Evolutionary conservation across 2,888 invertebrate species (phyloP).

Genomic region (Stenotaenia linearis): DNA sequence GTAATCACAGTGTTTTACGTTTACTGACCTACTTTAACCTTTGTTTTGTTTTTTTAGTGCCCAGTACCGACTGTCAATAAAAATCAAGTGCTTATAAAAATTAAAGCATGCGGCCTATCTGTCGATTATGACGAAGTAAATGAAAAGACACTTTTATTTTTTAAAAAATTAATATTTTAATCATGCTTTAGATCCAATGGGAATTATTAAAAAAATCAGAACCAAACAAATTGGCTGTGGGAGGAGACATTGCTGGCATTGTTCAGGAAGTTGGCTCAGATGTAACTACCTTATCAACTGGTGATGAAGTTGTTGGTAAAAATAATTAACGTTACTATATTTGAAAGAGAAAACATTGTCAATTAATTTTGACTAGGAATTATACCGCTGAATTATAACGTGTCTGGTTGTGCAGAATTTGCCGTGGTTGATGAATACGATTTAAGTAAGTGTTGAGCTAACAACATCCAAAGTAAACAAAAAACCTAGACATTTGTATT

Average conservation of each 20-base stretch:
- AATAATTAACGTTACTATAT: no score
- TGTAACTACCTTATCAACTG: slow-evolving; percentile 46
- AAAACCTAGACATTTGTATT: background rate
- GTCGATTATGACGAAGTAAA: slow-evolving; percentile 43
- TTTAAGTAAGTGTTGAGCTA: slow-evolving; percentile 45
- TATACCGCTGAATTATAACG: slow-evolving; percentile 47
- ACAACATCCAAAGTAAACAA: background rate
- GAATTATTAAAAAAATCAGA: slow-evolving; percentile 38
- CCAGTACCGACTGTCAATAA: slow-evolving; percentile 38
- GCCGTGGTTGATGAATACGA: slow-evolving; percentile 50
- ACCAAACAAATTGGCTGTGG: slow-evolving; percentile 42
- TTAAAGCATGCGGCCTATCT: slow-evolving; percentile 48
- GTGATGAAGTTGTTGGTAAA: slow-evolving; percentile 50
- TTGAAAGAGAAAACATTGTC: background rate
- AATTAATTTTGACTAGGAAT: slow-evolving; percentile 44
- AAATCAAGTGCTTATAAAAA: slow-evolving; percentile 46
- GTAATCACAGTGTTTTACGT: background rate
- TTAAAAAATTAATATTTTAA: background rate
- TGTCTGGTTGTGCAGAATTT: slow-evolving; percentile 49
- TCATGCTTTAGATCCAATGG: background rate
- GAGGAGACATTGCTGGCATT: slow-evolving; percentile 48
- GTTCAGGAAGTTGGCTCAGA: slow-evolving; percentile 46
- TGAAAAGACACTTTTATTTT: background rate
- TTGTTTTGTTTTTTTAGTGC: background rate
- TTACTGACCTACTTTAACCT: background rate